Base-by-base conservation (phyloP, 2,888 invertebrate genomes). In the Hypena proboscidalis region DNA sequence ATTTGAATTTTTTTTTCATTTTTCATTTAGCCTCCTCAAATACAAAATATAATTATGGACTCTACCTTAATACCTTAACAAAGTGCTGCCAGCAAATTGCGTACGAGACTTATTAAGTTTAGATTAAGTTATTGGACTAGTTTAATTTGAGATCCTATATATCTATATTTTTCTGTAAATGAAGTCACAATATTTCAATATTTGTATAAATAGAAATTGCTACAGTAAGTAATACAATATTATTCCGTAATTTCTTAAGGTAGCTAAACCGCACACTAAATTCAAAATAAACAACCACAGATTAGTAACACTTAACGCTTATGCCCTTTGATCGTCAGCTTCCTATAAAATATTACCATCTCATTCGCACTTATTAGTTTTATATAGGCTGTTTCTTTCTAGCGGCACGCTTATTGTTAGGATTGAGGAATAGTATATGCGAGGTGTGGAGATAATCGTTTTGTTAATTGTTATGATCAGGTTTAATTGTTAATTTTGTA, bases 241-340 rank as follows among this genome's bases (percentile, higher is more conserved):
- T 37, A 33, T 40, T 23, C 10, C 10, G 8, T 0, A 27, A 14
- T 33, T 17, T 9, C 8, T 14, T 17, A 57, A 59, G 71, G 64
- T 70, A 39, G n/a, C n/a, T n/a, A n/a, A n/a, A n/a, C 5, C 32
- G 69, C 36, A 67, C 72, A 68, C 54, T 62, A 63, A 68, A 72
- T 67, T 51, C 63, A 68, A 72, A 68, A 68, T 69, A 74, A 74
- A 74, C 56, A 67, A 44, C 41, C 22, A 39, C 34, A 41, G 54
- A 74, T 74, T 71, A 65, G 70, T 67, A 38, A 67, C 67, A 67
- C 58, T 68, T 62, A 33, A 60, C 62, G 57, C 55, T 49, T 49
- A 30, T 40, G 56, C 41, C 15, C 30, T 39, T 19, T 11, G 34
- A 51, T 48, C 47, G 41, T 62, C 54, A 56, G 46, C 49, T 47